A percentile compares a stretch with the other conserved stretches of the same genome.
phyloP scores from a whole-genome alignment of 2,113 vertebrate species.

The Nothobranchius furzeri region DNA sequence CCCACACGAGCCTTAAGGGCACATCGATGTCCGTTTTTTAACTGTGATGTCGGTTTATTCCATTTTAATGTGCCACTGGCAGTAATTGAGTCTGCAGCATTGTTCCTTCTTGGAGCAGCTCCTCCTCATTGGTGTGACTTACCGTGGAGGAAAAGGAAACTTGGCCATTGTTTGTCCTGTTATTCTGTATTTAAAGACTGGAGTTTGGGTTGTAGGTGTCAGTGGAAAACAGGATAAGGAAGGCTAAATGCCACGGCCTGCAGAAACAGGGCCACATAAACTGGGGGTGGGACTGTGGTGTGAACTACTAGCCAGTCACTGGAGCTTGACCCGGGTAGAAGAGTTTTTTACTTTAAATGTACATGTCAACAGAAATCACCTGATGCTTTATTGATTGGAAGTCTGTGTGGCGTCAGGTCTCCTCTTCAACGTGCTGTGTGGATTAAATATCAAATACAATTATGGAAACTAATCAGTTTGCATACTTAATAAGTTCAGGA shows the following conservation, averaged over 20 bases:
- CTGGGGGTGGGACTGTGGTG: constrained; percentile 7
- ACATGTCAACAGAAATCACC: not conserved
- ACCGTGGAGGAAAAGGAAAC: constrained; percentile 43
- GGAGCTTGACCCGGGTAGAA: too few relatives aligned
- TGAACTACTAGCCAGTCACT: not conserved
- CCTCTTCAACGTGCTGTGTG: not conserved
- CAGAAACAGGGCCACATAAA: constrained; percentile 9
- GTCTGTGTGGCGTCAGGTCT: not conserved
- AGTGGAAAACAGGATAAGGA: constrained; percentile 64
- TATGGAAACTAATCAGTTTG: not conserved
- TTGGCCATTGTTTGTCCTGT: constrained; percentile 58
- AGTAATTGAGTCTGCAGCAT: constrained; percentile 12
- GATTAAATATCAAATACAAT: not conserved
- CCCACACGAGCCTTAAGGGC: constrained; percentile 25
- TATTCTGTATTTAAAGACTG: constrained; percentile 17
- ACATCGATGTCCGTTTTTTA: constrained; percentile 10
- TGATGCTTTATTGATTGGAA: constrained; percentile 13
- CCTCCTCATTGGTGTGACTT: constrained; percentile 32
- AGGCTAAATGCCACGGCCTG: constrained; percentile 35
- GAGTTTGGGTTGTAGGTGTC: constrained; percentile 38
- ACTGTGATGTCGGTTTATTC: constrained; percentile 2
- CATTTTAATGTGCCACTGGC: not conserved
- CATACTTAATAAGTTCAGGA: not conserved
- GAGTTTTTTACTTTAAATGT: too few relatives aligned
- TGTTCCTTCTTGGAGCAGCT: constrained; percentile 26